Base-by-base conservation (phyloP, 2,888 invertebrate genomes). In the Netelia fuscicornis region DNA sequence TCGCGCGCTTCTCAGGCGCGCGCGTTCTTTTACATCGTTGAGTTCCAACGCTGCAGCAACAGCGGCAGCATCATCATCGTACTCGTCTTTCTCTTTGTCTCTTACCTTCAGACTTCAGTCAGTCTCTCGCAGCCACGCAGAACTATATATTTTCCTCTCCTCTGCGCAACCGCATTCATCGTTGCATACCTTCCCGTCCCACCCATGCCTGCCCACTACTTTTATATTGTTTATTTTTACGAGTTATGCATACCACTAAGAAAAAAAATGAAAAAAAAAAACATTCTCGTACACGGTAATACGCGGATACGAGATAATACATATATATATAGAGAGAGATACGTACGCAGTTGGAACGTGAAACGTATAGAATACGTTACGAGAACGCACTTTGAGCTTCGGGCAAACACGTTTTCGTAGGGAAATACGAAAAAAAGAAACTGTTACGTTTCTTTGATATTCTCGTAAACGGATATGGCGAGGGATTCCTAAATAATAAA, bases 91-190 rank as follows among this genome's bases (percentile, higher is more conserved):
- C 65, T 70, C 75, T 64, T 20, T 72, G 30, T 60, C 37, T 44
- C 30, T 17, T 68, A 30, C 25, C 48, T 64, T 25, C n/a, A 54
- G 23, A 76, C 20, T 23, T 68, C 71, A 17, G 8, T 56, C 25
- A 23, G 58, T 30, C 54, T 62, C 70, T 52, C 71, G 23, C 17
- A 20, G 60, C 48, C 25, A 62, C 60, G 8, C 17, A 30, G 25
- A 78, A 48, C 56, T 68, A 77, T 68, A 48, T 48, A 6, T 48
- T 48, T 37, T 37, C 6, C 54, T 58, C 9, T 17, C 20, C 62
- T 62, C 25, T 52, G 52, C 65, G 54, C 80, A 84, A 80, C 80
- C 60, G 71, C 76, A 60, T 52, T 76, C 84, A 80, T 80, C 67
- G 52, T 67, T 52, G 76, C 84, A 80, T 84, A 76, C 71, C 76